Conservation (phyloP, 2,113 vertebrate genomes). For the Dromas ardeola region DNA sequence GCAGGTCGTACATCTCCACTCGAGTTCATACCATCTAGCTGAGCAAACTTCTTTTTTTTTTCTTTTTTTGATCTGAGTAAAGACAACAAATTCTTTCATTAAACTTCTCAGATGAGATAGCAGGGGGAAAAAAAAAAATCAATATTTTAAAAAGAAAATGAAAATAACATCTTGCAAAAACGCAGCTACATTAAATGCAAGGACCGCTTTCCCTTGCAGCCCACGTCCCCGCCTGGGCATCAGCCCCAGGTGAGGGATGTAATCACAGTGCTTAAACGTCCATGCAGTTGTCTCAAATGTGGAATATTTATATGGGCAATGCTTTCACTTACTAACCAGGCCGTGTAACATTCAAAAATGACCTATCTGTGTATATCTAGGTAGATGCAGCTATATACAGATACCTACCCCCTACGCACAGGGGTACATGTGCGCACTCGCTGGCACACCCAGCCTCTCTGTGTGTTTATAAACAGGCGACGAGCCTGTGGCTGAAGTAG, state of each 20-base stretch:
- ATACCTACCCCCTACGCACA: background rate
- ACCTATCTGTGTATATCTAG: background rate
- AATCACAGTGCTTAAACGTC: background rate
- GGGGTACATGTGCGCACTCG: rapidly evolving
- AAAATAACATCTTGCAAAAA: conserved; percentile 11
- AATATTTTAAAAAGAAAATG: background rate
- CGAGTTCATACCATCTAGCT: conserved; percentile 31
- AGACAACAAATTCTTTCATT: conserved; percentile 55
- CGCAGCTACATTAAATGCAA: background rate
- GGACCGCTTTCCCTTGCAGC: background rate
- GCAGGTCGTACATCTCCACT: conserved; percentile 20
- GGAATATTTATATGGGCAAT: background rate
- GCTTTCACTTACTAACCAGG: background rate
- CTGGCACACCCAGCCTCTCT: background rate
- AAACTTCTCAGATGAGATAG: conserved; percentile 35
- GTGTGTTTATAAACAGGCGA: background rate
- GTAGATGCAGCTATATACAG: background rate
- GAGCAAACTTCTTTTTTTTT: background rate
- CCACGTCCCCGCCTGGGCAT: background rate
- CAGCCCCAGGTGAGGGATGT: background rate
- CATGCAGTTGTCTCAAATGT: background rate
- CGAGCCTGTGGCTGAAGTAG: background rate
- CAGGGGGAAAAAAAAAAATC: background rate
- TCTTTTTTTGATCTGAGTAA: conserved; percentile 31
- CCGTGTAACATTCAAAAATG: background rate